Conservation (phyloP, 2,113 vertebrate genomes). For the Callipepla squamata region DNA sequence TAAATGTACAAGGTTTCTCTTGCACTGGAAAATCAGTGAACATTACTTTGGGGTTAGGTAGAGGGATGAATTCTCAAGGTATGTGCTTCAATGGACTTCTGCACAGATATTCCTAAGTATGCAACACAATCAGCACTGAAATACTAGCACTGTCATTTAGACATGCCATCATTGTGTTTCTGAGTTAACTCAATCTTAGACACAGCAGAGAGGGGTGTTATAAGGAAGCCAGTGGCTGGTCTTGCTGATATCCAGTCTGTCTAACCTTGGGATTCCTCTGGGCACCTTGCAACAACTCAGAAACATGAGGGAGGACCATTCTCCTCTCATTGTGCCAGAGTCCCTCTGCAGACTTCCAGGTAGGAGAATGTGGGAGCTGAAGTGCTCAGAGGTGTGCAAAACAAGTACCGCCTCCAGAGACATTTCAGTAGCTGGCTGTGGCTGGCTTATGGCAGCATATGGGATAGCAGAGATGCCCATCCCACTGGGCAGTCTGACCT, state of each 20-base stretch:
- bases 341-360: background rate
- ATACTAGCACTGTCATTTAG: background rate
- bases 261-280: background rate
- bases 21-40: accelerated
- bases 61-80: background rate
- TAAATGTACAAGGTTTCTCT: background rate
- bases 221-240: background rate
- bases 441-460: background rate
- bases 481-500: background rate
- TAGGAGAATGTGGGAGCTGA: background rate
- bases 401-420: background rate
- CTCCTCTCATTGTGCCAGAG: accelerated
- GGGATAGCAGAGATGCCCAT: background rate
- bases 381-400: background rate
- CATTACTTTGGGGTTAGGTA: background rate
- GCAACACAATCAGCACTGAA: background rate
- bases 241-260: background rate
- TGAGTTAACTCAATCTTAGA: background rate
- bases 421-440: background rate
- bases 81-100: background rate
- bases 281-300: background rate
- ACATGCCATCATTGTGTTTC: background rate
- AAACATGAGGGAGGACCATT: background rate
- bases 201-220: accelerated
- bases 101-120: background rate